A percentile compares a stretch with the other conserved stretches of the same genome.
These are phyloP conservation scores for Rhineura floridana DNA, from an alignment of 2,113 vertebrate species.

Conservation along the genomic window DNA sequence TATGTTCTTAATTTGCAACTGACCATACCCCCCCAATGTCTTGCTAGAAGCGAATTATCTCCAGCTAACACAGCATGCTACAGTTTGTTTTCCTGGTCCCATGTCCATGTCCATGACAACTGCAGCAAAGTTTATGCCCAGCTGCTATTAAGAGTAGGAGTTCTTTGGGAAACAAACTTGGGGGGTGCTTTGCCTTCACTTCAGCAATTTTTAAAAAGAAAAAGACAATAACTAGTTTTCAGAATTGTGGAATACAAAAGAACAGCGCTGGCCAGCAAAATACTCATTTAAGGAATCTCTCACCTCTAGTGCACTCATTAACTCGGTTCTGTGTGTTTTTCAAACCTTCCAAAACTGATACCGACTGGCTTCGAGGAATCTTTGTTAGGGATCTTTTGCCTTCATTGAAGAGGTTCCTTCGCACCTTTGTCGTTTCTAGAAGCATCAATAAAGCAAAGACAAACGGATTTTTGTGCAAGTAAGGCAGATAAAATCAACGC, in stretches of 20 bases:
- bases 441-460: conserved; percentile 21
- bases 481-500: background rate
- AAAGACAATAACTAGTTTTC: background rate
- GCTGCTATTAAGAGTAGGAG: too few species aligned
- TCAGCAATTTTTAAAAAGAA: background rate
- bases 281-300: background rate
- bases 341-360: conserved; percentile 86
- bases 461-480: background rate
- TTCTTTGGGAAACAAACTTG: background rate
- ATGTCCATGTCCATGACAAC: too few species aligned
- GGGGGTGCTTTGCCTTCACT: background rate
- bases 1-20: too few species aligned
- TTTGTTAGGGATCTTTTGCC: conserved; percentile 77
- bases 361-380: conserved; percentile 88
- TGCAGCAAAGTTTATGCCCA: background rate
- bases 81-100: background rate
- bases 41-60: background rate
- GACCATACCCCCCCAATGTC: background rate
- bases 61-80: background rate
- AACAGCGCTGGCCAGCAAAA: background rate
- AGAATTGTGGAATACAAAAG: background rate
- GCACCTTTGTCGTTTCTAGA: conserved; percentile 93
- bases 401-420: conserved; percentile 94
- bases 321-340: conserved; percentile 70
- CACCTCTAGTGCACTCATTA: conserved; percentile 73